Evolutionary conservation across 2,113 vertebrate genomes (phyloP).

Genomic region (Canis aureus): DNA sequence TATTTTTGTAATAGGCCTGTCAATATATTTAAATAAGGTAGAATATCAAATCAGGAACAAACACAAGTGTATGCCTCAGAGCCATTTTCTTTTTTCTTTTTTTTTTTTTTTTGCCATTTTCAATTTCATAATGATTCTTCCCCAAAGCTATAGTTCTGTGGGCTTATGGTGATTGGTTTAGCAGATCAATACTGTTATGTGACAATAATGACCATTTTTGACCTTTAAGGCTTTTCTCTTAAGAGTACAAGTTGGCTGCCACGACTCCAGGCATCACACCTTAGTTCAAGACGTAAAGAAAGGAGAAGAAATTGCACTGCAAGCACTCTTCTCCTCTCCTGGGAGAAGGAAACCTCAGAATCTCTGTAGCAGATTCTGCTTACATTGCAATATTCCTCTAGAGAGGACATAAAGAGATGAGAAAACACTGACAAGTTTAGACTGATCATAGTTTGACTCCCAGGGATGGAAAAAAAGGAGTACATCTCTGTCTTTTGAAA

Average conservation of each 20-base stretch:
- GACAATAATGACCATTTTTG: neutral
- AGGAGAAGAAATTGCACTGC: neutral
- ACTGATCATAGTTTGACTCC: neutral
- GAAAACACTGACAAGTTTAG: neutral
- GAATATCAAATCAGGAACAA: neutral
- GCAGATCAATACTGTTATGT: neutral
- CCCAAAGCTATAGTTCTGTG: neutral
- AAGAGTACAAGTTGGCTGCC: neutral
- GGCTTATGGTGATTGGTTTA: neutral
- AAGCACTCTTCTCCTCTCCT: neutral
- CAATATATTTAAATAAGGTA: neutral
- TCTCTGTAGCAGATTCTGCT: neutral
- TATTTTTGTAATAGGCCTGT: neutral
- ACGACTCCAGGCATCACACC: neutral
- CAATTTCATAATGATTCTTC: neutral
- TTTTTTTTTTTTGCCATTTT: slow-evolving; percentile 28
- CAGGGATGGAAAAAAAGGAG: neutral
- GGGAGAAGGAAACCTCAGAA: neutral
- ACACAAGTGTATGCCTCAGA: neutral
- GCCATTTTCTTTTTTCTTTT: slow-evolving; percentile 36
- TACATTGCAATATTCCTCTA: neutral
- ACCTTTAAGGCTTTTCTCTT: neutral
- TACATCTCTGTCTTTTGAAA: neutral
- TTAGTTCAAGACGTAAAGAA: neutral
- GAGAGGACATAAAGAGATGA: neutral